Percentiles rank a stretch among this genome's conserved stretches.
Evolutionary conservation across 2,113 vertebrate species (phyloP).

Genomic region (Prochilodus magdalenae): DNA sequence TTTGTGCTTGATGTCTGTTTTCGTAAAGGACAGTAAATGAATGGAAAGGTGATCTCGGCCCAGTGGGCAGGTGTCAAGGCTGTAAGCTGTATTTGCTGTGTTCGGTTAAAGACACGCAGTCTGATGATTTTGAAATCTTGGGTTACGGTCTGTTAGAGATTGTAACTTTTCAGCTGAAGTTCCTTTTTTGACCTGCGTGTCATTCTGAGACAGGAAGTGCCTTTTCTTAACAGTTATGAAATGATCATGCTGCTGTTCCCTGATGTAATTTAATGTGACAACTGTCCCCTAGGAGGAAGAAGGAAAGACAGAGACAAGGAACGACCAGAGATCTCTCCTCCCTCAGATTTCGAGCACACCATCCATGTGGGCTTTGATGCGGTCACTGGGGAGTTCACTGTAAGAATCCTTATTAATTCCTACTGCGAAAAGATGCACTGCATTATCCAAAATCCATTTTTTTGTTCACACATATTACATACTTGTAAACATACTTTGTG

Average conservation of each 20-base stretch:
- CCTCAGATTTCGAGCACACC: slow-evolving; percentile 97
- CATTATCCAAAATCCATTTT: too few relatives aligned
- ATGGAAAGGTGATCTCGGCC: too few relatives aligned
- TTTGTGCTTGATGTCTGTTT: too few relatives aligned
- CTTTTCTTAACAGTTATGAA: neutral
- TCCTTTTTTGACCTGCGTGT: neutral
- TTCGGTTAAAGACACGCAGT: too few relatives aligned
- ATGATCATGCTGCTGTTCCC: neutral
- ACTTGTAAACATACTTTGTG: too few relatives aligned
- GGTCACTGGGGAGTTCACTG: slow-evolving; percentile 97
- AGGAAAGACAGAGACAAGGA: slow-evolving; percentile 95
- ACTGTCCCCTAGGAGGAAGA: slow-evolving; percentile 79
- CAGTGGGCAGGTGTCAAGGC: too few relatives aligned
- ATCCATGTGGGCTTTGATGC: slow-evolving; percentile 98
- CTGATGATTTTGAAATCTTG: too few relatives aligned
- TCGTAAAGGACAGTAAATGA: too few relatives aligned
- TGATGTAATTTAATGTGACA: neutral
- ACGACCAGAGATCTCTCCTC: slow-evolving; percentile 94
- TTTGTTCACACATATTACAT: too few relatives aligned
- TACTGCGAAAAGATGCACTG: too few relatives aligned
- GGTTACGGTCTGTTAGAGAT: neutral
- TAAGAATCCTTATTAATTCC: slow-evolving; percentile 67
- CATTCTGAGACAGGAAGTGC: neutral
- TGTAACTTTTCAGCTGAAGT: neutral
- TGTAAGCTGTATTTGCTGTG: too few relatives aligned